These are phyloP conservation scores for Sebastes reedi DNA, from an alignment of 2,797 vertebrate genomes.

Conservation along the genomic window DNA sequence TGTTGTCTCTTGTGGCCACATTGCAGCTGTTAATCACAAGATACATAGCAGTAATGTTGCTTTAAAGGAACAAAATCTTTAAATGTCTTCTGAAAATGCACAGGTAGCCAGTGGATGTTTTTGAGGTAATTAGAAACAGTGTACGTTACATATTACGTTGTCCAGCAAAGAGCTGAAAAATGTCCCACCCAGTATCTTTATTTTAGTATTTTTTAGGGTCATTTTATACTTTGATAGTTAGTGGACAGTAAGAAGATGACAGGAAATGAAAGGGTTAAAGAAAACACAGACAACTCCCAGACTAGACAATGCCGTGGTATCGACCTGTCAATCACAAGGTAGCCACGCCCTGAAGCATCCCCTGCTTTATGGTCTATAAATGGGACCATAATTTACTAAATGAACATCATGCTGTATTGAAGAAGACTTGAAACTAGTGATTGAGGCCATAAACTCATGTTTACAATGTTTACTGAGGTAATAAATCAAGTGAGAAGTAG, in stretches of 20 bases:
- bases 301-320: too few relatives aligned
- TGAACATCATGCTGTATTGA: too few relatives aligned
- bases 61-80: not conserved
- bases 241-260: not conserved
- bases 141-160: not conserved
- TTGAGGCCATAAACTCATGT: too few relatives aligned
- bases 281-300: too few relatives aligned
- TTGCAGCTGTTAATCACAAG: not conserved
- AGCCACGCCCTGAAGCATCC: too few relatives aligned
- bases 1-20: not conserved
- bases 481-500: too few relatives aligned
- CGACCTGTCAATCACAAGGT: too few relatives aligned
- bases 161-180: not conserved
- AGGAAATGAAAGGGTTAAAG: not conserved
- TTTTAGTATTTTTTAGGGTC: not conserved
- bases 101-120: not conserved
- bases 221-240: not conserved
- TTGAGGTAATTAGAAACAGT: not conserved
- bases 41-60: not conserved
- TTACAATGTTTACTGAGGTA: too few relatives aligned
- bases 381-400: too few relatives aligned
- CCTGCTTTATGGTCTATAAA: too few relatives aligned
- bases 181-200: too few relatives aligned
- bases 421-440: too few relatives aligned
- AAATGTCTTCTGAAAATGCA: not conserved